These are phyloP conservation scores for Rallus limicola DNA, from an alignment of 2,113 vertebrate genomes.

Conservation along the genomic window DNA sequence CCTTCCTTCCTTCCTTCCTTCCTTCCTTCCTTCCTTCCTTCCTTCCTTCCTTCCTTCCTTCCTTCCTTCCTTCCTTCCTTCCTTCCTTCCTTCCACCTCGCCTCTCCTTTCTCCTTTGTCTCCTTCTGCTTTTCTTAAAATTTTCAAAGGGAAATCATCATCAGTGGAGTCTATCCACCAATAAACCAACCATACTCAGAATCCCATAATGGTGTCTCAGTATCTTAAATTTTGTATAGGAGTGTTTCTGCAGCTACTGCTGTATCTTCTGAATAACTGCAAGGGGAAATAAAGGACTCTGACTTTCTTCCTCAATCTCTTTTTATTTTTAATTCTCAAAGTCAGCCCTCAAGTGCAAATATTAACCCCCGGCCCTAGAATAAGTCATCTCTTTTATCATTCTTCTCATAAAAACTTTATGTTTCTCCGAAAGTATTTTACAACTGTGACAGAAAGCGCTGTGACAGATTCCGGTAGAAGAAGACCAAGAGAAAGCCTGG, in stretches of 20 bases:
- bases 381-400: constrained; percentile 75
- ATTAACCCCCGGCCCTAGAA: constrained; percentile 68
- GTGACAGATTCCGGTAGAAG: constrained; percentile 76
- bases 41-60: too few relatives aligned
- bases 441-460: constrained; percentile 77
- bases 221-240: neutral
- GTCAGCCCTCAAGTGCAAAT: constrained; percentile 62
- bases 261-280: neutral
- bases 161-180: neutral
- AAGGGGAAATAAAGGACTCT: constrained; percentile 34
- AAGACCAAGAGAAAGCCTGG: constrained; percentile 71
- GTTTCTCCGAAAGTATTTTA: constrained; percentile 82
- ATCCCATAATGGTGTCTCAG: neutral
- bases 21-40: accelerated
- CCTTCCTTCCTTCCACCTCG: neutral
- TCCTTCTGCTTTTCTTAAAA: too few relatives aligned
- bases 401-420: constrained; percentile 83
- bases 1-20: accelerated
- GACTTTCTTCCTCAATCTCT: constrained; percentile 24
- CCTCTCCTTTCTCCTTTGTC: neutral
- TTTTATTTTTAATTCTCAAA: constrained; percentile 61
- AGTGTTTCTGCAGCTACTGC: neutral
- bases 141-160: neutral
- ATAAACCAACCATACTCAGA: neutral
- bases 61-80: too few relatives aligned